A percentile compares a stretch with the other conserved stretches of the same genome.
Conservation (phyloP, 2,797 vertebrate genomes). For the Sphenopsis melanotis region DNA sequence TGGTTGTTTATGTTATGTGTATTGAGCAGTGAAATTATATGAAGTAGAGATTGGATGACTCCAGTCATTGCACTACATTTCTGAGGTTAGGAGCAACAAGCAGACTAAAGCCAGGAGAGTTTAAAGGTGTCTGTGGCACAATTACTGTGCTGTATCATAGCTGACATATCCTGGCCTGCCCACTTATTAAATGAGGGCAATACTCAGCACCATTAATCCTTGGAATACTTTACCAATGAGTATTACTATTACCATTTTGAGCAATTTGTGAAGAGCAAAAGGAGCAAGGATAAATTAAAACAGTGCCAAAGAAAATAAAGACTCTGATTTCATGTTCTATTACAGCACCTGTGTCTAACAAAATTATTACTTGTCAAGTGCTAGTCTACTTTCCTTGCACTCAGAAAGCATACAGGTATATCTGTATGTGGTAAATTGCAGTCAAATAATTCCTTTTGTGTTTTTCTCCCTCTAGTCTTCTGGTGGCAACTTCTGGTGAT, state of each 20-base stretch:
- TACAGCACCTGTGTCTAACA: neutral
- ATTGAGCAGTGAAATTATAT: neutral
- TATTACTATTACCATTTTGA: neutral
- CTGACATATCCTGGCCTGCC: neutral
- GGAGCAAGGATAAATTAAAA: neutral
- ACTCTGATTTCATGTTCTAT: neutral
- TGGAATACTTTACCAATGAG: neutral
- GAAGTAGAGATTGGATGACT: neutral
- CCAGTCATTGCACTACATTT: neutral
- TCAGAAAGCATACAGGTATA: neutral
- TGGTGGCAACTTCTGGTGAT: neutral
- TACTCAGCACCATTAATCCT: neutral
- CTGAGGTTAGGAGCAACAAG: neutral
- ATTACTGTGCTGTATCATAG: neutral
- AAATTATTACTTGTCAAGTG: neutral
- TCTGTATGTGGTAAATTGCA: neutral
- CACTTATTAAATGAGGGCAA: neutral
- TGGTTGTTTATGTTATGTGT: neutral
- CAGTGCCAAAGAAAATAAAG: neutral
- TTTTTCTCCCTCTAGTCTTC: neutral
- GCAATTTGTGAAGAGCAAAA: constrained; percentile 9
- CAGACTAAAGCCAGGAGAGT: neutral
- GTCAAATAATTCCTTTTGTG: neutral
- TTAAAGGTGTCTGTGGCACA: neutral
- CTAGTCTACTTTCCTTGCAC: neutral